Percentiles rank a stretch among this genome's conserved stretches.
Conservation (phyloP, 2,113 vertebrate genomes). For the Nanorana parkeri region DNA sequence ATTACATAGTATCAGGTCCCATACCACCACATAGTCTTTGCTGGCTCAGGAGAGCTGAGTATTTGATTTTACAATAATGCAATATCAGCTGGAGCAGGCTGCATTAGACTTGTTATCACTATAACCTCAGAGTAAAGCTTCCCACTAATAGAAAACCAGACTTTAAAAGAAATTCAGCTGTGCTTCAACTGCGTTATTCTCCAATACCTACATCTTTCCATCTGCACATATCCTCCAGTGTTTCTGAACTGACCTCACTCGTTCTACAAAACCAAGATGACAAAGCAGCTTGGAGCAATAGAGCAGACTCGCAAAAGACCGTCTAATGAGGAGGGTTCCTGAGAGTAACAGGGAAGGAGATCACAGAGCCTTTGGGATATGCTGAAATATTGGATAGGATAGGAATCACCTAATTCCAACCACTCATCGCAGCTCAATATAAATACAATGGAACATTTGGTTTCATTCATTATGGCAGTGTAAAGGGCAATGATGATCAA, state of each 20-base stretch:
- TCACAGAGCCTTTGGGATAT: constrained; percentile 41
- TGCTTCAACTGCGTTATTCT: neutral
- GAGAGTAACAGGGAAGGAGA: neutral
- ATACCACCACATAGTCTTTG: neutral
- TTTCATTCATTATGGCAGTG: too few relatives aligned
- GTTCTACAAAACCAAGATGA: constrained; percentile 9
- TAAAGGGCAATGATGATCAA: too few relatives aligned
- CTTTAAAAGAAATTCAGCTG: neutral
- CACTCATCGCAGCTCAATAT: constrained; percentile 25
- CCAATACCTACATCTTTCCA: neutral
- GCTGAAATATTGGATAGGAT: neutral
- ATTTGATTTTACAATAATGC: constrained; percentile 25
- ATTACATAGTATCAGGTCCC: constrained; percentile 1
- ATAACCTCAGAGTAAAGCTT: constrained; percentile 22
- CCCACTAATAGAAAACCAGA: constrained; percentile 8
- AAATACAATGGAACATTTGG: neutral
- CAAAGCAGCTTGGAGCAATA: constrained; percentile 6
- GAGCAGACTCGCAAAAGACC: neutral
- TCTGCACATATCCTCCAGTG: neutral
- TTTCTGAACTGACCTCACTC: neutral
- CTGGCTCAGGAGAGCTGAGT: constrained; percentile 31
- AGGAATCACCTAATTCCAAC: constrained; percentile 42
- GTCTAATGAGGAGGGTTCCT: neutral
- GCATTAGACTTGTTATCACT: neutral
- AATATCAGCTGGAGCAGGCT: constrained; percentile 1